phyloP scores from a whole-genome alignment of 2,888 invertebrate species.

The Cheilosia impressa region DNA sequence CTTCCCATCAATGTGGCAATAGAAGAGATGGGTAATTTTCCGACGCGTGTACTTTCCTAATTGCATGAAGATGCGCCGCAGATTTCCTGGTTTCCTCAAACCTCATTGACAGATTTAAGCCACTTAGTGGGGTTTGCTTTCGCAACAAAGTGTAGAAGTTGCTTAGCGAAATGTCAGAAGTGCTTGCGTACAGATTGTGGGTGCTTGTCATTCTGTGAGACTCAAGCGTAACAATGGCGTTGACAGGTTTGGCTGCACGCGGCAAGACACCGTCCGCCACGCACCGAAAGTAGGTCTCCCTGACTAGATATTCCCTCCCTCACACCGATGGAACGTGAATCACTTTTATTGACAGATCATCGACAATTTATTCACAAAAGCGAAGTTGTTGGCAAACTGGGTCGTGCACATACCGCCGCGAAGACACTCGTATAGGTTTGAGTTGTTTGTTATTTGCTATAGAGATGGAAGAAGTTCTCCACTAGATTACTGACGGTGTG shows the following conservation, averaged over 20 bases:
- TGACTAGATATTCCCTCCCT: background rate
- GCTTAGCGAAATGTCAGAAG: background rate
- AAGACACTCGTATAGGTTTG: constrained; percentile 11
- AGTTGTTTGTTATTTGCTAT: constrained; percentile 28
- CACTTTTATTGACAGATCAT: constrained; percentile 65
- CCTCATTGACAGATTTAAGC: constrained; percentile 18
- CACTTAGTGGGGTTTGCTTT: background rate
- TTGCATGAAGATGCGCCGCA: constrained; percentile 13
- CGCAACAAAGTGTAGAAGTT: background rate
- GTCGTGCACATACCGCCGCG: constrained; percentile 38
- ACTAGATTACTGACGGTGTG: background rate
- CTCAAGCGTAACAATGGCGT: constrained; percentile 1
- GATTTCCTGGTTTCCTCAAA: constrained; percentile 34
- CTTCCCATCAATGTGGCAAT: constrained; percentile 19
- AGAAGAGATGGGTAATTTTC: constrained; percentile 9
- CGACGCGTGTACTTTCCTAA: constrained; percentile 16
- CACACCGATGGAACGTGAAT: constrained; percentile 15
- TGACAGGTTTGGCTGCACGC: background rate
- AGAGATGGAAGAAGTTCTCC: constrained; percentile 5
- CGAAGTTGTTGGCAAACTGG: constrained; percentile 57
- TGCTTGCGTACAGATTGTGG: background rate
- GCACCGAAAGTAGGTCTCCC: constrained; percentile 48
- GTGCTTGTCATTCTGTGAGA: too few relatives aligned
- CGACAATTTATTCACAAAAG: constrained; percentile 38
- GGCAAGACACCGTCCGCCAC: background rate